Base-by-base conservation (phyloP, 1,140 invertebrate species). In the Drosophila cardini region DNA sequence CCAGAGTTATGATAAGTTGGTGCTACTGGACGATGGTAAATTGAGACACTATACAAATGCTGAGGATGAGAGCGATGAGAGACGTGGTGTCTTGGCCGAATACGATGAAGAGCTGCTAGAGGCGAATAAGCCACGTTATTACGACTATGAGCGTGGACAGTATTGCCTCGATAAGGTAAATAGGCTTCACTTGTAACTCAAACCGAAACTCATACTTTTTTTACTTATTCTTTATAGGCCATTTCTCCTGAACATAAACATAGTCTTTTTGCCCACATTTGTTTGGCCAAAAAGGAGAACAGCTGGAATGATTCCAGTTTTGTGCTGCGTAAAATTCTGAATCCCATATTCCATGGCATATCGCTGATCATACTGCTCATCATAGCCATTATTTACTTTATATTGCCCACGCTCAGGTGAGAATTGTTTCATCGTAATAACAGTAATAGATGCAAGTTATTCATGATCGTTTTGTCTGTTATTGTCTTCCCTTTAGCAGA, bases 341-440 rank as follows among this genome's bases (percentile, higher is more conserved):
- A 96, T 92, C 96, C 96, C 11, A 92, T 95, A 40, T 96, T 96
- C 57, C 96, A 96, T 90, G 94, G 94, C 0, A 93, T 96, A 34
- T 93, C 95, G 2, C 95, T 97, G 63, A 92, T 94, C 4, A 94
- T 95, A 58, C 95, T 96, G 70, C 85, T 97, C n/a, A 84, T 95
- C 1, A 94, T 96, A 9, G 95, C 96, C 4, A 94, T 97, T n/a
- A 94, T 97, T 58, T 97, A 97, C 84, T 97, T 97, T 91, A 95
- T 97, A 13, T 92, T 97, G 69, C 96, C 96, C n/a, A 96, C 96
- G 40, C 93, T 97, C 48, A 92, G 91, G 91, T 92, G 58, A 79
- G 84, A 50, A 18, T 53, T 42, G 21, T 11, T 62, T 11, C 2
- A 18, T 21, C 5, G 13, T 9, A 36, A 34, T 18, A 9, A 30